These are phyloP conservation scores for Psix sp. DNA, from an alignment of 1,140 invertebrate genomes.

Conservation along the genomic window DNA sequence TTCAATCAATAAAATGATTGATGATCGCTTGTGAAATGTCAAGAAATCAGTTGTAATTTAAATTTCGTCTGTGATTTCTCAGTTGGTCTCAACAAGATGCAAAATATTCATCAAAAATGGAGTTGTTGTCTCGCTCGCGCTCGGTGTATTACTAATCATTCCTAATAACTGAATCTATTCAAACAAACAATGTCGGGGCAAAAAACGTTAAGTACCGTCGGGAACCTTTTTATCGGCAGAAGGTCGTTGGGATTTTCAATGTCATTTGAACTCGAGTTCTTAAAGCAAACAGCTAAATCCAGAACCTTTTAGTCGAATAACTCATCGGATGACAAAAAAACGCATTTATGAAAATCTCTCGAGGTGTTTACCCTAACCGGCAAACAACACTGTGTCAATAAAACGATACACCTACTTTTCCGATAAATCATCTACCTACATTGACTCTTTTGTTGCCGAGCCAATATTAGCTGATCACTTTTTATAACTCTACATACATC, in stretches of 20 bases:
- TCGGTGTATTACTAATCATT: too few species aligned
- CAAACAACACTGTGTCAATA: constrained; percentile 42
- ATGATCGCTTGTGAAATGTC: too few species aligned
- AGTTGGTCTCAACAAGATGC: too few species aligned
- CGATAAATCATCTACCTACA: constrained; percentile 31
- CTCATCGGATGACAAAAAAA: constrained; percentile 21
- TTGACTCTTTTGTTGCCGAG: constrained; percentile 15
- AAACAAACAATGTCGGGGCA: too few species aligned
- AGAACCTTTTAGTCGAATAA: constrained; percentile 22
- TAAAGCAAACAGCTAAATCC: constrained; percentile 38
- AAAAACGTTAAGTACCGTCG: too few species aligned
- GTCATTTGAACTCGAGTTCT: constrained; percentile 28
- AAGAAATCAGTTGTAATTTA: too few species aligned
- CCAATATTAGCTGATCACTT: constrained; percentile 35
- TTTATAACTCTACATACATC: constrained; percentile 27
- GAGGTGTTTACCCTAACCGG: constrained; percentile 25
- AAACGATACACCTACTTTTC: constrained; percentile 40
- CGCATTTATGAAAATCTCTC: constrained; percentile 42
- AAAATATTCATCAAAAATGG: too few species aligned
- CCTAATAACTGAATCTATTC: too few species aligned
- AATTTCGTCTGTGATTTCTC: too few species aligned
- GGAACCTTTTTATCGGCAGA: constrained; percentile 6
- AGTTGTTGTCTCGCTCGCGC: too few species aligned
- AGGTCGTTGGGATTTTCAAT: constrained; percentile 11
- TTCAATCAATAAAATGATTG: too few species aligned